Evolutionary conservation across 2,113 vertebrate species (phyloP), one percentile per base, ranked within the genome.

Genomic region (Typhlomys cinereus): DNA sequence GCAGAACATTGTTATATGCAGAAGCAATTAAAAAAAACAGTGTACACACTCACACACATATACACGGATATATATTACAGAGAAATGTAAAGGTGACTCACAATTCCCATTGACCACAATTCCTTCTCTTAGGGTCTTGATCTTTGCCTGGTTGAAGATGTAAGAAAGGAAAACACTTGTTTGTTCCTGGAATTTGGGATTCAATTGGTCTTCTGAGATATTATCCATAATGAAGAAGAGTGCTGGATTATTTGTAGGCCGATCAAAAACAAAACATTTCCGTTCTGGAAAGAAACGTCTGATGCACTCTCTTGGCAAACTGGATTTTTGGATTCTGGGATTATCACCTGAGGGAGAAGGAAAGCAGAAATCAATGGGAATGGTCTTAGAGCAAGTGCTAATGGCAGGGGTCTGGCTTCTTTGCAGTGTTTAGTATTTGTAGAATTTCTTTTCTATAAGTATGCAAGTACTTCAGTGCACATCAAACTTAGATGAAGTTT

Each of bases 241-340:
- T 14, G 44, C 5, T 34, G 8, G 70, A 13, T 88, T 21, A 52
- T 20, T 34, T 31, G 89, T 89, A 7, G 97, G 96, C 3, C 69
- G 18, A 7, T 97, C 93, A 88, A 97, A 97, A 20, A 94, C 86
- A 75, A 98, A 97, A 73, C 96, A 97, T 15, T 97, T 97, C 36
- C 75, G 66, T 59, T 78, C 67, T n/a, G 96, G 95, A 67, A 97
- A 98, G 21, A 93, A 96, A 27, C 36, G 64, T 52, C 71, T 78
- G 41, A 97, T 88, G 59, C 44, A 96, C 2, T 94, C 78, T 82
- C 94, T 91, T 34, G 95, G 61, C 34, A 84, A 14, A 69, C 95
- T 97, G 8, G 73, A 86, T 9, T 21, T 41, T 61, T 93, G 29
- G 4, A 59, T 50, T 52, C 31, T 76, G 13, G 23, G 11, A n/a